Evolutionary conservation across 2,888 invertebrate genomes (phyloP).

Genomic region (Tenthredo notha): DNA sequence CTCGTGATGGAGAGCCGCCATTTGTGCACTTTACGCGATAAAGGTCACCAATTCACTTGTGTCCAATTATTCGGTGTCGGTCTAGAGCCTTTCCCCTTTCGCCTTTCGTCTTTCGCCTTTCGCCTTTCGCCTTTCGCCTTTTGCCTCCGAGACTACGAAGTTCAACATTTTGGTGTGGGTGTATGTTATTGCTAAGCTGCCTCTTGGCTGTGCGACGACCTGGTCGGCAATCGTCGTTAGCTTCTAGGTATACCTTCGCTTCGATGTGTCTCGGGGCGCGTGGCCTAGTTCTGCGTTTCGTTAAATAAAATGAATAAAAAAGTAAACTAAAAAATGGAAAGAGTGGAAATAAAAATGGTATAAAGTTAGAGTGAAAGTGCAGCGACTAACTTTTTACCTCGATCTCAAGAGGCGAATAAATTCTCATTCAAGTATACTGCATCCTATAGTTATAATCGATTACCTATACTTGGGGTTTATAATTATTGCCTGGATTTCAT

Average conservation of each 20-base stretch:
- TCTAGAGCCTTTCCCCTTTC: background rate
- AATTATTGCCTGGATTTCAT: background rate
- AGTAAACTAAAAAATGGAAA: background rate
- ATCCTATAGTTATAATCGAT: background rate
- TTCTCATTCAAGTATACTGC: background rate
- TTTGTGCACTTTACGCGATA: conserved; percentile 60
- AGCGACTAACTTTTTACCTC: background rate
- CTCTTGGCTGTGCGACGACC: conserved; percentile 34
- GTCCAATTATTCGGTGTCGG: conserved; percentile 56
- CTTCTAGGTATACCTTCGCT: background rate
- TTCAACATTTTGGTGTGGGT: background rate
- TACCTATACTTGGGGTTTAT: background rate
- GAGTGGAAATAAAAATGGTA: background rate
- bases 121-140: background rate
- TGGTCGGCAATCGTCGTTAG: conserved; percentile 15
- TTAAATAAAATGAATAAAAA: background rate
- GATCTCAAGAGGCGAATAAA: conserved; percentile 3
- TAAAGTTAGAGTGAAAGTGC: background rate
- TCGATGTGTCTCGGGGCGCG: conserved; percentile 20
- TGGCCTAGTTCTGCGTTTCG: conserved; percentile 2
- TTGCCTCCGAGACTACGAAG: background rate
- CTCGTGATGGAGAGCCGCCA: conserved; percentile 58
- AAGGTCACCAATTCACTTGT: conserved; percentile 63
- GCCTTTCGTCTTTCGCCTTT: background rate
- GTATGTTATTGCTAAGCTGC: conserved; percentile 26